A percentile compares a stretch with the other conserved stretches of the same genome.
phyloP scores from a whole-genome alignment of 1,140 invertebrate species.

The Elysia chlorotica region DNA sequence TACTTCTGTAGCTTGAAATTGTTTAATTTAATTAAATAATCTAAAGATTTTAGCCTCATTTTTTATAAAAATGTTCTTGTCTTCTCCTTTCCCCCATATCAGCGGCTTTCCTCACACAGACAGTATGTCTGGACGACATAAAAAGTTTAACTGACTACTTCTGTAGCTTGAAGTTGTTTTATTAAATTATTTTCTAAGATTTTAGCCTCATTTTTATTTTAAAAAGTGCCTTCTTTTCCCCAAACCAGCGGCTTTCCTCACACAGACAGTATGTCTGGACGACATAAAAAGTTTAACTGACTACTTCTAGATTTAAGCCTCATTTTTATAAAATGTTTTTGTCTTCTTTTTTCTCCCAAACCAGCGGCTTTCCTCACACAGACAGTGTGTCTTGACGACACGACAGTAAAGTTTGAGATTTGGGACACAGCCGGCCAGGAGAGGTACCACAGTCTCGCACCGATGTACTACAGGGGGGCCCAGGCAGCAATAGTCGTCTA shows the following conservation, averaged over 20 bases:
- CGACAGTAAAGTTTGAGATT: constrained; percentile 99
- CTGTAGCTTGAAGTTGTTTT: too few relatives aligned
- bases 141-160: too few relatives aligned
- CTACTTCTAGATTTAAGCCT: too few relatives aligned
- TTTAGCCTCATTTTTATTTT: too few relatives aligned
- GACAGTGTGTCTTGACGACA: constrained; percentile 98
- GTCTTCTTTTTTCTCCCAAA: constrained; percentile 53
- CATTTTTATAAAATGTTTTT: too few relatives aligned
- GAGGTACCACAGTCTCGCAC: constrained; percentile 97
- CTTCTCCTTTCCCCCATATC: constrained; percentile 53
- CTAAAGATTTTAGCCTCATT: too few relatives aligned
- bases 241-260: constrained; percentile 91
- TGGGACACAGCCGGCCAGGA: constrained; percentile 86
- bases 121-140: constrained; percentile 97
- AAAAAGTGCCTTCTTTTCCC: constrained; percentile 34
- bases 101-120: constrained; percentile 99
- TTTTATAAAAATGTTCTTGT: too few relatives aligned
- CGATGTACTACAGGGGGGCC: constrained; percentile 98
- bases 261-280: constrained; percentile 98
- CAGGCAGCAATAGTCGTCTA: constrained; percentile 99
- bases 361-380: constrained; percentile 98
- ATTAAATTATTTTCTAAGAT: too few relatives aligned
- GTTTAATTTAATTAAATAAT: too few relatives aligned
- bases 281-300: too few relatives aligned
- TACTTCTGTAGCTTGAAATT: too few relatives aligned